phyloP scores from a whole-genome alignment of 2,113 vertebrate species.

The Anser brachyrhynchus region DNA sequence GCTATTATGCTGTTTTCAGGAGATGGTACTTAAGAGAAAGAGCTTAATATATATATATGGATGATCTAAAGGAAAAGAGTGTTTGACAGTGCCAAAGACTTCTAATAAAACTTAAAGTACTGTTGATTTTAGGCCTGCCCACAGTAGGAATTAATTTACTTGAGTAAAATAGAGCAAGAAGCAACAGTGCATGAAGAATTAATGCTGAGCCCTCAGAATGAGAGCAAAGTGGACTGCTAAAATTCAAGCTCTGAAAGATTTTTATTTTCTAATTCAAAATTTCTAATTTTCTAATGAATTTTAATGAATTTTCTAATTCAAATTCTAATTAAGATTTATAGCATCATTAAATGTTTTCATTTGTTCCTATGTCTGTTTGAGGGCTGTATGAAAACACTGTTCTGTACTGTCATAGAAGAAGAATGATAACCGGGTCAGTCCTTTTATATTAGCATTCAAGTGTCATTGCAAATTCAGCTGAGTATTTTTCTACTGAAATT shows the following conservation, averaged over 20 bases:
- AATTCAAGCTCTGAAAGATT: neutral
- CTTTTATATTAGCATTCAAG: neutral
- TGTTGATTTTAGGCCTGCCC: neutral
- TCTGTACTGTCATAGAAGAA: neutral
- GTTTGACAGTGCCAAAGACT: neutral
- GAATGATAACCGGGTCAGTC: neutral
- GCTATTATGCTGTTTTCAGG: neutral
- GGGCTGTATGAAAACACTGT: neutral
- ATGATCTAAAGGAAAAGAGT: neutral
- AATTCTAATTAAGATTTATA: neutral
- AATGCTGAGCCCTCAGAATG: neutral
- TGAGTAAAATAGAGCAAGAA: neutral
- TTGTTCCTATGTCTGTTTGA: neutral
- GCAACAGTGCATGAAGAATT: neutral
- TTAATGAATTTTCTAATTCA: neutral
- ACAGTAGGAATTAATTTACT: neutral
- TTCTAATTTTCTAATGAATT: neutral
- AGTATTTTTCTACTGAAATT: neutral
- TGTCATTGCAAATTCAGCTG: neutral
- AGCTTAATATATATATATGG: neutral
- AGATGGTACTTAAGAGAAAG: neutral
- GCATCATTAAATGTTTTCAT: neutral
- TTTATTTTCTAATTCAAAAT: neutral
- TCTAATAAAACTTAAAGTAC: neutral
- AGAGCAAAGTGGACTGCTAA: neutral